phyloP scores from a whole-genome alignment of 2,113 vertebrate species.

The Oreotrochilus melanogaster region DNA sequence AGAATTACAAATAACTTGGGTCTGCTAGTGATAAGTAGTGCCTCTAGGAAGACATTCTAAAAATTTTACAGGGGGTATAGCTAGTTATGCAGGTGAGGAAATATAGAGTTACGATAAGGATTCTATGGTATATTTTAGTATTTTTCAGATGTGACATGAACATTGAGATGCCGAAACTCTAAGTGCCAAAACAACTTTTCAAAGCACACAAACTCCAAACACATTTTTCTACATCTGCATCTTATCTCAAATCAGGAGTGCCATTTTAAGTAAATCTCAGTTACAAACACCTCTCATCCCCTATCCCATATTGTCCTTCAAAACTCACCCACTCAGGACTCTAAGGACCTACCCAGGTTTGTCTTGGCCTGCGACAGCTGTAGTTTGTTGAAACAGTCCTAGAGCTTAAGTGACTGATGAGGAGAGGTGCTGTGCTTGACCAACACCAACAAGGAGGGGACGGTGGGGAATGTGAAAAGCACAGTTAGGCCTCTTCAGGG shows the following conservation, averaged over 20 bases:
- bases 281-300: neutral
- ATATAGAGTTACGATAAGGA: neutral
- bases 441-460: no score
- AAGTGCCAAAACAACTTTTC: conserved; percentile 7
- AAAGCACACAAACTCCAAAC: neutral
- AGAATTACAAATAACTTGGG: neutral
- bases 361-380: neutral
- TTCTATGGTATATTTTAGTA: neutral
- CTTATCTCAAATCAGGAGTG: neutral
- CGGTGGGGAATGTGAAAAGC: no score
- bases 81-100: neutral
- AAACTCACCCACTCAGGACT: neutral
- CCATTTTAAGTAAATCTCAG: neutral
- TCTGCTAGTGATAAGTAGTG: neutral
- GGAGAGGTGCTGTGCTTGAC: no score
- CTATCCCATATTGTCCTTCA: neutral
- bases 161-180: neutral
- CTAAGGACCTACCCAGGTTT: neutral
- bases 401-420: no score
- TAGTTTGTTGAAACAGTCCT: neutral
- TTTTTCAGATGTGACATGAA: conserved; percentile 2
- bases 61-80: neutral
- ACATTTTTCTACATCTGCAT: neutral
- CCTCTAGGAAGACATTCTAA: conserved; percentile 15
- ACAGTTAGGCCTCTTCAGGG: no score